phyloP scores from a whole-genome alignment of 2,888 invertebrate species.

The Mycalesis mineus region DNA sequence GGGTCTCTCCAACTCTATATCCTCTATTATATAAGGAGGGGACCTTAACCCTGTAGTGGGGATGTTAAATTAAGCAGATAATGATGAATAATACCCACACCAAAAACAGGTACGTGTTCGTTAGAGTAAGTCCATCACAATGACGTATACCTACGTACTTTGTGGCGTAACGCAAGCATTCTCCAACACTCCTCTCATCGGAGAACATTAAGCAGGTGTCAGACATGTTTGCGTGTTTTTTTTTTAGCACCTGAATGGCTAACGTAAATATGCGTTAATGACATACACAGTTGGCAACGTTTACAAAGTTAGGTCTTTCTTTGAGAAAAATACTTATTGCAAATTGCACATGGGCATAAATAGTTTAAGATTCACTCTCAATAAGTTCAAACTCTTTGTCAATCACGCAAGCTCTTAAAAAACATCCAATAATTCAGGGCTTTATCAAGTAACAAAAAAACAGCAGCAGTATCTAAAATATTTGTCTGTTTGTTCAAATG shows the following conservation, averaged over 20 bases:
- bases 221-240: conserved; percentile 21
- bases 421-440: too few relatives aligned
- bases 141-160: conserved; percentile 14
- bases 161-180: not conserved
- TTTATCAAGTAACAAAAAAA: too few relatives aligned
- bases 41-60: too few relatives aligned
- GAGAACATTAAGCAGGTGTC: conserved; percentile 24
- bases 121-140: conserved; percentile 6
- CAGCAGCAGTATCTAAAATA: too few relatives aligned
- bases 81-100: too few relatives aligned
- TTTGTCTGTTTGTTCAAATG: too few relatives aligned
- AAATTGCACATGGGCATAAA: not conserved
- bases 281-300: conserved; percentile 25
- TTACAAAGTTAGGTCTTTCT: conserved; percentile 13
- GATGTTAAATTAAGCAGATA: too few relatives aligned
- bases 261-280: conserved; percentile 26
- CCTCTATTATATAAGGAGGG: too few relatives aligned
- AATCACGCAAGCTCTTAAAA: too few relatives aligned
- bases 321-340: not conserved
- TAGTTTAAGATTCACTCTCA: too few relatives aligned
- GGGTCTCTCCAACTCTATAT: too few relatives aligned
- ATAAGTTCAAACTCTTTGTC: too few relatives aligned
- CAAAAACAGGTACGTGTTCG: not conserved
- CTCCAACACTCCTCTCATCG: conserved; percentile 7
- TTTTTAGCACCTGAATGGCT: conserved; percentile 27